A percentile compares a stretch with the other conserved stretches of the same genome.
phyloP scores from a whole-genome alignment of 2,113 vertebrate genomes.

The Gallinago media region DNA sequence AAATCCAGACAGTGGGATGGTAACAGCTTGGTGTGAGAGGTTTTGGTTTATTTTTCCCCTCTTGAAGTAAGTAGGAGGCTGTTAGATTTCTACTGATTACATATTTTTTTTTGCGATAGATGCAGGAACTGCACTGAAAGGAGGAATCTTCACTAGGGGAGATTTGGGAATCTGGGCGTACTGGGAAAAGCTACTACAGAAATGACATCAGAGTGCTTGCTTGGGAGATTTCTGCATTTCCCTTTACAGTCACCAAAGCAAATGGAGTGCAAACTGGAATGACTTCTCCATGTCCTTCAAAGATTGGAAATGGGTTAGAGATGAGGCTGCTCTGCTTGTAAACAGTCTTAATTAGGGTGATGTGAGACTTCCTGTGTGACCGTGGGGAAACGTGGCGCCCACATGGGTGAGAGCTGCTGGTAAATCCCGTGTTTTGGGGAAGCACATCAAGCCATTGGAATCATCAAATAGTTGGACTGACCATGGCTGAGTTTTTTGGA shows the following conservation, averaged over 20 bases:
- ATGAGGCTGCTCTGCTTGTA: background rate
- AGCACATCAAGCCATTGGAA: background rate
- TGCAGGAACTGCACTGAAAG: background rate
- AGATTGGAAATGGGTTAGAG: background rate
- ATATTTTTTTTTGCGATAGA: background rate
- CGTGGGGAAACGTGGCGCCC: background rate
- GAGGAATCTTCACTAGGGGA: background rate
- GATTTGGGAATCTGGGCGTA: background rate
- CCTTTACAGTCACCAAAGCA: background rate
- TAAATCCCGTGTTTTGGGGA: background rate
- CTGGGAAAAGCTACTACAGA: background rate
- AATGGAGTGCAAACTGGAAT: background rate
- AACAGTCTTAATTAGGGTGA: background rate
- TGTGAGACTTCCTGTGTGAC: background rate
- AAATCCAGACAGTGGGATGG: background rate
- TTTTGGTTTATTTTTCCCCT: background rate
- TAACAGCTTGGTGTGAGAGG: background rate
- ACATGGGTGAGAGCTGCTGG: accelerated
- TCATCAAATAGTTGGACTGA: background rate
- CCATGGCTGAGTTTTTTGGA: background rate
- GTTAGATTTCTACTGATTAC: background rate
- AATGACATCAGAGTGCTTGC: background rate
- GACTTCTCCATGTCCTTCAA: background rate
- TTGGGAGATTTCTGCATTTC: accelerated
- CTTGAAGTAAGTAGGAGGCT: background rate